Evolutionary conservation across 2,113 vertebrate genomes (phyloP).

Genomic region (Tursiops truncatus): DNA sequence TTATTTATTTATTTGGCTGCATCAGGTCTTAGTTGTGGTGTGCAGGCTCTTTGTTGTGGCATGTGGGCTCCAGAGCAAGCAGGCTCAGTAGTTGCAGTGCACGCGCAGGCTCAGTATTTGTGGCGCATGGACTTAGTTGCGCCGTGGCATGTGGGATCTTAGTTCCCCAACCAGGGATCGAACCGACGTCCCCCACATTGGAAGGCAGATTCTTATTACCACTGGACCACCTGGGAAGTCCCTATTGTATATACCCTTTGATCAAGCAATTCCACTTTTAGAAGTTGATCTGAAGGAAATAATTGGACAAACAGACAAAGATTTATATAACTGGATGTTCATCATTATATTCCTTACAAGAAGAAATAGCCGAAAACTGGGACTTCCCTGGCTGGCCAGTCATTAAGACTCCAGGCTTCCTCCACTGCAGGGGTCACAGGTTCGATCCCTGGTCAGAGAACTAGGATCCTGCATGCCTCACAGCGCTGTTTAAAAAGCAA

Average conservation of each 20-base stretch:
- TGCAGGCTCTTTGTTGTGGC: too few species aligned
- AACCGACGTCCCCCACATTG: too few species aligned
- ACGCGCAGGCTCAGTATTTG: too few species aligned
- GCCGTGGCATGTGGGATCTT: too few species aligned
- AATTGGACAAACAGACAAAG: not conserved
- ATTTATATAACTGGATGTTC: not conserved
- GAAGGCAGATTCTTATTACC: too few species aligned
- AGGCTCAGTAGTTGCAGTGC: too few species aligned
- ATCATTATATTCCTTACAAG: not conserved
- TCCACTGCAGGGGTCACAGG: not conserved
- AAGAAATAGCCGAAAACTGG: not conserved
- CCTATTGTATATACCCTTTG: not conserved
- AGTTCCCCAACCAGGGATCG: too few species aligned
- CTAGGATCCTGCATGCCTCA: not conserved
- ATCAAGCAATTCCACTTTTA: not conserved
- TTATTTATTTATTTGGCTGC: too few species aligned
- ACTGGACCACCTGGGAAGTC: too few species aligned
- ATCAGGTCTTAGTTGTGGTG: too few species aligned
- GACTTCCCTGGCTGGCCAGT: not conserved
- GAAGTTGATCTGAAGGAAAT: not conserved
- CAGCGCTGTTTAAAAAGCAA: not conserved
- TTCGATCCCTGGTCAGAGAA: not conserved
- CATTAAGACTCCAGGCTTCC: not conserved
- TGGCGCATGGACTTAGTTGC: too few species aligned
- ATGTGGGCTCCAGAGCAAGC: too few species aligned